A percentile compares a stretch with the other conserved stretches of the same genome.
phyloP scores from a whole-genome alignment of 2,797 vertebrate genomes.

The Hydrolagus colliei region DNA sequence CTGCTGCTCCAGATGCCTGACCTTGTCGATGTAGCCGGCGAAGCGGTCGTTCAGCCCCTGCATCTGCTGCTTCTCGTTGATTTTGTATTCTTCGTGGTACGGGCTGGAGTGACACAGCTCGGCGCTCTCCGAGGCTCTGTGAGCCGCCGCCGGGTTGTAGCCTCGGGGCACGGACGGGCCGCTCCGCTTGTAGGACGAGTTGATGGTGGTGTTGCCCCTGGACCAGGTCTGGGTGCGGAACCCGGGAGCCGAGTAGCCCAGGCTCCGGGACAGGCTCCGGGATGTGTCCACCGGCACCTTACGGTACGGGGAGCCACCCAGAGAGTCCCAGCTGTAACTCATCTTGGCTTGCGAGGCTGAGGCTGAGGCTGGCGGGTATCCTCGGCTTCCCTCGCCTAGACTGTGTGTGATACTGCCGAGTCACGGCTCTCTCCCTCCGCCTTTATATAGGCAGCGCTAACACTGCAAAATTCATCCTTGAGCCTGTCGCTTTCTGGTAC shows the following conservation, averaged over 20 bases:
- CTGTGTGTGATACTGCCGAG: background rate
- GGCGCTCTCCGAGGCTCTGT: background rate
- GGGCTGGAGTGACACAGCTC: background rate
- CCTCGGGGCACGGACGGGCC: background rate
- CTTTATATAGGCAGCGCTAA: background rate
- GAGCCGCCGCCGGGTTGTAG: background rate
- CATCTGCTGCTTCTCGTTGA: constrained; percentile 34
- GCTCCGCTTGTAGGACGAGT: background rate
- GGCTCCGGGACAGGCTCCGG: background rate
- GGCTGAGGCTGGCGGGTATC: no score
- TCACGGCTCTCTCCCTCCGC: no score
- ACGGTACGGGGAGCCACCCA: background rate
- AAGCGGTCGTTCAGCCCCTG: constrained; percentile 37
- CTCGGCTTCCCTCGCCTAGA: no score
- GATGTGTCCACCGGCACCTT: background rate
- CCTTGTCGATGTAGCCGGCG: constrained; percentile 34
- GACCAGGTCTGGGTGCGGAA: background rate
- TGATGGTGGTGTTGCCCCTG: background rate
- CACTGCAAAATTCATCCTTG: background rate
- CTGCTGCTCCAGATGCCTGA: constrained; percentile 30
- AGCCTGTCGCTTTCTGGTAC: background rate
- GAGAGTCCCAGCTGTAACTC: constrained; percentile 2
- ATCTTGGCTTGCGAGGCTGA: background rate
- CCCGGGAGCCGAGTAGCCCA: background rate
- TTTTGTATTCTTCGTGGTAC: background rate